phyloP scores from a whole-genome alignment of 2,888 invertebrate species.

The Nomada ferruginata region DNA sequence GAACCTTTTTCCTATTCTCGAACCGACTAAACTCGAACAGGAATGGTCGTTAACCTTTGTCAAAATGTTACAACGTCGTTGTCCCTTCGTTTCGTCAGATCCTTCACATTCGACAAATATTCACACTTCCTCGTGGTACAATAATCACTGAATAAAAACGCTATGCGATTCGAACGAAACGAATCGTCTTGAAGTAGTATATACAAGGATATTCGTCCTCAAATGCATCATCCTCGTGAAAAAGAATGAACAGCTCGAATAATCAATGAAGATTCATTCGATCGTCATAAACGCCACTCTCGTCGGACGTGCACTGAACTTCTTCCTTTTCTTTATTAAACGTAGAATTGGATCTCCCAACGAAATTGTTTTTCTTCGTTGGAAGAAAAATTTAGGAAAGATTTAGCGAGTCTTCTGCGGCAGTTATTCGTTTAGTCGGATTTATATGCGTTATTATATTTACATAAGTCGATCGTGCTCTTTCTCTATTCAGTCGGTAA shows the following conservation, averaged over 20 bases:
- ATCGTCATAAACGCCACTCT: not conserved
- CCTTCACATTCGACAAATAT: not conserved
- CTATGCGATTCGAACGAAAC: conserved; percentile 2
- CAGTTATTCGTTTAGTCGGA: conserved; percentile 26
- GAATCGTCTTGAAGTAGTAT: not conserved
- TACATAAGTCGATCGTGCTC: conserved; percentile 16
- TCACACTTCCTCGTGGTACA: not conserved
- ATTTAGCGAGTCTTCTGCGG: conserved; percentile 13
- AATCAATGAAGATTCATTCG: conserved; percentile 3
- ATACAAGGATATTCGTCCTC: not conserved
- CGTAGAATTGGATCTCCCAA: not conserved
- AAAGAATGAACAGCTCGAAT: not conserved
- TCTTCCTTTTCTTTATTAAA: not conserved
- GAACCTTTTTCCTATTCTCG: conserved; percentile 44
- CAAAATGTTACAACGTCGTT: conserved; percentile 2
- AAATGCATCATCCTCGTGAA: not conserved
- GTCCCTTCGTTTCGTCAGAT: not conserved
- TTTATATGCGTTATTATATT: conserved; percentile 21
- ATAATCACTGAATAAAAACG: conserved; percentile 5
- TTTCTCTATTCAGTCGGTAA: not conserved
- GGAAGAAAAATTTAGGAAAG: not conserved
- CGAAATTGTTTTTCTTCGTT: not conserved
- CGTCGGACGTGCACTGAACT: not conserved
- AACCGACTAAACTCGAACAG: conserved; percentile 17
- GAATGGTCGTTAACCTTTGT: conserved; percentile 1